phyloP scores from a whole-genome alignment of 2,113 vertebrate genomes.

The Zootoca vivipara region DNA sequence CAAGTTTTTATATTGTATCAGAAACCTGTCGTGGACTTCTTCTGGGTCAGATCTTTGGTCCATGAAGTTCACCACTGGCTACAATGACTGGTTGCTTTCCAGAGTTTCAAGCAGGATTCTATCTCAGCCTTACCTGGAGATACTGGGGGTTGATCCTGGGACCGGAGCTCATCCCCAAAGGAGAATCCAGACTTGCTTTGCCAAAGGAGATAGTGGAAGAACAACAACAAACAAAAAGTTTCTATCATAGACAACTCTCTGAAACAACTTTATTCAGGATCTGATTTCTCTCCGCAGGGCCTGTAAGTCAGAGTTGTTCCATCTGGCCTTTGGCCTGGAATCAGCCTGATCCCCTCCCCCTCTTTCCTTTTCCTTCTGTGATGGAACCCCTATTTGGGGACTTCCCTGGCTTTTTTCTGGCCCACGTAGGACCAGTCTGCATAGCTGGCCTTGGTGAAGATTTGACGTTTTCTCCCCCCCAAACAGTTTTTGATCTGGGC shows the following conservation, averaged over 20 bases:
- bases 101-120: neutral
- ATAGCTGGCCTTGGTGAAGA: no score
- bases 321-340: no score
- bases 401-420: no score
- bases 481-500: no score
- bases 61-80: neutral
- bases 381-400: no score
- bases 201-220: neutral
- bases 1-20: neutral
- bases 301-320: no score
- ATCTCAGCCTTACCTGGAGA: neutral
- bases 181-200: neutral
- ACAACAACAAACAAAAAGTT: neutral
- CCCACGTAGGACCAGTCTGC: no score
- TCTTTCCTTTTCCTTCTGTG: no score
- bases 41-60: neutral
- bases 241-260: neutral
- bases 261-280: neutral
- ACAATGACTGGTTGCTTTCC: neutral
- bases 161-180: neutral
- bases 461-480: no score
- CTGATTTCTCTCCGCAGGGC: no score
- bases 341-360: no score
- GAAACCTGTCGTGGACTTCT: neutral
- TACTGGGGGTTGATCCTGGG: neutral